Conservation (phyloP, 23 tunicate species). For the Styela plicata region DNA sequence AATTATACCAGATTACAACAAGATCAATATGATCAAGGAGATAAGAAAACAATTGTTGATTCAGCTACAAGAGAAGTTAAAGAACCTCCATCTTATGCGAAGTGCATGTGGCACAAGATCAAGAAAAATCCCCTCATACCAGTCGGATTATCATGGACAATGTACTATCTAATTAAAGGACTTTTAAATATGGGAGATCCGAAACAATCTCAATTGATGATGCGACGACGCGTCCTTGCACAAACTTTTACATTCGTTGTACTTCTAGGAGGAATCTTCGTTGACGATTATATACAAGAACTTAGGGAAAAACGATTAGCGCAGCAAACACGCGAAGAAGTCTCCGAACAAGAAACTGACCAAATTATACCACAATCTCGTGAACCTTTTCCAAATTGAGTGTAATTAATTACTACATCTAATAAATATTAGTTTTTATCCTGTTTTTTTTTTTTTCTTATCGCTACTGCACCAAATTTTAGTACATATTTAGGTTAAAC, state of each 20-base stretch:
- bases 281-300: not conserved
- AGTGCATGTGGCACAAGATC: not conserved
- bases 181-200: slow-evolving; percentile 53
- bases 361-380: not conserved
- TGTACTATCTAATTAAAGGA: slow-evolving; percentile 53
- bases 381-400: not conserved
- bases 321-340: too few species aligned
- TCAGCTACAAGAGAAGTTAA: not conserved
- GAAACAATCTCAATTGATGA: slow-evolving; percentile 53
- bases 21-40: not conserved
- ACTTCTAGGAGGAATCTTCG: slow-evolving; percentile 30
- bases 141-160: slow-evolving; percentile 47
- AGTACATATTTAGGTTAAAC: not conserved
- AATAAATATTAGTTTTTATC: not conserved
- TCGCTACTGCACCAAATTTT: not conserved
- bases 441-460: too few species aligned
- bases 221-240: slow-evolving; percentile 68
- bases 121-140: slow-evolving; percentile 64
- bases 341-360: too few species aligned
- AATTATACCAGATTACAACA: not conserved
- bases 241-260: slow-evolving; percentile 63
- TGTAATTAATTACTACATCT: too few species aligned
- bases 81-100: not conserved
- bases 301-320: not conserved
- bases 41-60: not conserved